Evolutionary conservation across 2,113 vertebrate genomes (phyloP), one percentile per base, ranked within the genome.

Genomic region (Bufo gargarizans): DNA sequence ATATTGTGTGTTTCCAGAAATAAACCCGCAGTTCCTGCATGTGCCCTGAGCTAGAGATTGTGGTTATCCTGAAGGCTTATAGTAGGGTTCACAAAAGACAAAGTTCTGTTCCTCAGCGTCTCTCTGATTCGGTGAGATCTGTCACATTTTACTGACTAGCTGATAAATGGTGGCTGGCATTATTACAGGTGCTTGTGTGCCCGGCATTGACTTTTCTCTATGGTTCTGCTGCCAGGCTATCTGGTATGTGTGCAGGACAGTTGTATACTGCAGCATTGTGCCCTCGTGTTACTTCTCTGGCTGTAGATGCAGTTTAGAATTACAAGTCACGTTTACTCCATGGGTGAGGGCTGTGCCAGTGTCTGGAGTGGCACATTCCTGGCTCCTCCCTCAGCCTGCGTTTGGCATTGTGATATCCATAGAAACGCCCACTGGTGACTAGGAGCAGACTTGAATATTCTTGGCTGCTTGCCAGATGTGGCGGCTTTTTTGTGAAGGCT

Each of bases 331-430:
- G 72, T 76, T 50, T 74, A 3, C 55, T 58, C 3, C 55, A 81
- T 59, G 61, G 61, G 11, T 58, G 14, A 81, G 33, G 17, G 53
- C n/a, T 43, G 55, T 58, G 55, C 14, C 4, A 17, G 22, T n/a
- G 77, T 45, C 55, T 55, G 19, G 59, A 74, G 63, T 82, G 69
- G 49, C 47, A 33, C 67, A 8, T 82, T 82, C 65, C 56, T 43
- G 55, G 49, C 79, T 76, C 78, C 50, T 81, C 86, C 81, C n/a
- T 16, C n/a, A 22, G 59, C 74, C 61, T 77, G 80, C 20, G 33
- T 88, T 77, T 84, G 58, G 87, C 71, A 69, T 89, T 45, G 58
- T 78, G 72, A 79, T 89, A 82, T 63, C 67, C 76, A 56, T 58
- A 87, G 74, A 69, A 86, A 19, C 56, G 74, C 17, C 45, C 89